phyloP scores from a whole-genome alignment of 2,797 vertebrate species.

The Todus mexicanus region DNA sequence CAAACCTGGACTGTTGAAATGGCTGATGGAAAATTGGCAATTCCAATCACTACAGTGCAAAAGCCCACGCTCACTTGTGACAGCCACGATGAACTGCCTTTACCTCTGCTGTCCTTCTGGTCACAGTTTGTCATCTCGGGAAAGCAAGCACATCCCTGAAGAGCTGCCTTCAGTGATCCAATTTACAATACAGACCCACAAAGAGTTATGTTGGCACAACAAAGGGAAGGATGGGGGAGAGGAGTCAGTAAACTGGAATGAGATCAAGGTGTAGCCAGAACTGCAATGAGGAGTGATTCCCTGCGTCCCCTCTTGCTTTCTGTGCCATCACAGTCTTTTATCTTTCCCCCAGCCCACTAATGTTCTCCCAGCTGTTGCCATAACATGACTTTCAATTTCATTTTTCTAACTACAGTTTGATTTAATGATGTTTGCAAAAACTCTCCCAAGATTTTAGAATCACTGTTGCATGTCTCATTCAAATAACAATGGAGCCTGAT shows the following conservation, averaged over 20 bases:
- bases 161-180: not conserved
- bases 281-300: not conserved
- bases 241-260: not conserved
- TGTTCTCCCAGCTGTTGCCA: not conserved
- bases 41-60: not conserved
- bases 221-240: not conserved
- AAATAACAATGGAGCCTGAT: not conserved
- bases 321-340: not conserved
- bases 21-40: not conserved
- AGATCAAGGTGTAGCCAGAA: not conserved
- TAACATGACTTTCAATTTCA: not conserved
- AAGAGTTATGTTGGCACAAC: not conserved
- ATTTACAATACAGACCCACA: not conserved
- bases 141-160: not conserved
- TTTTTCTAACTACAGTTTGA: not conserved
- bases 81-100: not conserved
- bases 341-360: not conserved
- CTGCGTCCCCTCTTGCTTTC: not conserved
- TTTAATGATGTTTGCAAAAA: not conserved
- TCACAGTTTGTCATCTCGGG: not conserved
- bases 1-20: not conserved
- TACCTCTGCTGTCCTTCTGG: not conserved
- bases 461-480: not conserved
- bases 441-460: not conserved
- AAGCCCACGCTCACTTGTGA: not conserved